Conservation (phyloP, 2,113 vertebrate species). For the Ptilorrhoa leucosticta region DNA sequence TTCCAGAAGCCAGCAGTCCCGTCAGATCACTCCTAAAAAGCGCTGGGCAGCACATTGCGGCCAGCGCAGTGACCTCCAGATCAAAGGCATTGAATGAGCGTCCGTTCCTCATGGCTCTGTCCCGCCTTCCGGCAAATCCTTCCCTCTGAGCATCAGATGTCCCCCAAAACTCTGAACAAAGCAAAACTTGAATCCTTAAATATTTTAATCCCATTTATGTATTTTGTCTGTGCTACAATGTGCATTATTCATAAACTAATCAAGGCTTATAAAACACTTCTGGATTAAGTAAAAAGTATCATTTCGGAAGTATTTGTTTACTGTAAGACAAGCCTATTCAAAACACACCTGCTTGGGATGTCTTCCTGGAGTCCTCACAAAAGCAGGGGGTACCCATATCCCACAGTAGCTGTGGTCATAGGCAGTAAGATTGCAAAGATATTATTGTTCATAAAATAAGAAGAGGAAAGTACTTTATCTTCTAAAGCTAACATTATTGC, state of each 20-base stretch:
- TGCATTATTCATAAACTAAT: background rate
- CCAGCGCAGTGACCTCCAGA: background rate
- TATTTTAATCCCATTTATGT: background rate
- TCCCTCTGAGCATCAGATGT: background rate
- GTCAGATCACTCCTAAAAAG: background rate
- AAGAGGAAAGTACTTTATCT: background rate
- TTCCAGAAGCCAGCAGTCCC: background rate
- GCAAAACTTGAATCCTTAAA: background rate
- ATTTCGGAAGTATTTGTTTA: background rate
- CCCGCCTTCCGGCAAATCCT: background rate
- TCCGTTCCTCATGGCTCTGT: accelerated
- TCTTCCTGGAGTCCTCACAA: background rate
- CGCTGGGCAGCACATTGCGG: accelerated
- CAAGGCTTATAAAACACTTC: background rate
- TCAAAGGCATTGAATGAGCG: background rate
- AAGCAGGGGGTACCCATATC: background rate
- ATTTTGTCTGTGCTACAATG: background rate
- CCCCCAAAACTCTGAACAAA: background rate
- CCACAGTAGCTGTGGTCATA: background rate
- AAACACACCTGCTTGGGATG: background rate
- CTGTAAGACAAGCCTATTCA: background rate
- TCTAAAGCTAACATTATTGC: background rate
- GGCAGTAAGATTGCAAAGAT: background rate
- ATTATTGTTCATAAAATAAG: background rate
- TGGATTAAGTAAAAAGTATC: background rate